These are phyloP conservation scores for Ptilodon capucinus DNA, from an alignment of 2,888 invertebrate genomes.

Conservation along the genomic window DNA sequence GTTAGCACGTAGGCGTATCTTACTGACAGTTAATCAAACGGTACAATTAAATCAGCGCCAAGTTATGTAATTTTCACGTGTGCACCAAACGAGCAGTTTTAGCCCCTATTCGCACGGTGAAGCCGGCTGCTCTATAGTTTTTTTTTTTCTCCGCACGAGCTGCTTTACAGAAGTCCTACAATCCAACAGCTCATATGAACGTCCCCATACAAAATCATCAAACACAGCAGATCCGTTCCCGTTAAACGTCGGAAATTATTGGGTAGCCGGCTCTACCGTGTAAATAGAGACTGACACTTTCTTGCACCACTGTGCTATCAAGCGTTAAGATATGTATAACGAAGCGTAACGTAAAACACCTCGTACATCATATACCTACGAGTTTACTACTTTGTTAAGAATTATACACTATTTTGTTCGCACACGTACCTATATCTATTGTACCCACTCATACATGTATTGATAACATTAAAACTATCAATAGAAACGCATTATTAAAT, in stretches of 20 bases:
- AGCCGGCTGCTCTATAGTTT: too few relatives aligned
- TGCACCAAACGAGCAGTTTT: conserved; percentile 9
- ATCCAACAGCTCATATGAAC: too few relatives aligned
- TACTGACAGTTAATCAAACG: not conserved
- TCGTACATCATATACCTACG: not conserved
- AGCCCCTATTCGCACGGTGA: too few relatives aligned
- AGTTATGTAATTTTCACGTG: conserved; percentile 23
- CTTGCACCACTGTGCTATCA: conserved; percentile 8
- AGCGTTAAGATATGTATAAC: conserved; percentile 14
- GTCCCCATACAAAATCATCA: too few relatives aligned
- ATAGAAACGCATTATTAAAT: not conserved
- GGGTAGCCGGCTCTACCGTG: too few relatives aligned
- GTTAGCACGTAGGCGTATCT: not conserved
- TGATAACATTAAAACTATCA: not conserved
- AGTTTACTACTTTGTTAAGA: not conserved
- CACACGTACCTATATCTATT: not conserved
- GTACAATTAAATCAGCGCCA: conserved; percentile 21
- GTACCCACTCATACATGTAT: too few relatives aligned
- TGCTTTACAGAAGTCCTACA: too few relatives aligned
- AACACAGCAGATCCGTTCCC: too few relatives aligned
- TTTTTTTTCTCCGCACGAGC: too few relatives aligned
- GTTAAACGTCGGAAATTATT: too few relatives aligned
- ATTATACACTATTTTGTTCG: not conserved
- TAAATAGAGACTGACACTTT: too few relatives aligned
- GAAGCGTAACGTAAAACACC: not conserved